Evolutionary conservation across 2,113 vertebrate species (phyloP), one percentile per base, ranked within the genome.

Genomic region (Siniperca chuatsi): DNA sequence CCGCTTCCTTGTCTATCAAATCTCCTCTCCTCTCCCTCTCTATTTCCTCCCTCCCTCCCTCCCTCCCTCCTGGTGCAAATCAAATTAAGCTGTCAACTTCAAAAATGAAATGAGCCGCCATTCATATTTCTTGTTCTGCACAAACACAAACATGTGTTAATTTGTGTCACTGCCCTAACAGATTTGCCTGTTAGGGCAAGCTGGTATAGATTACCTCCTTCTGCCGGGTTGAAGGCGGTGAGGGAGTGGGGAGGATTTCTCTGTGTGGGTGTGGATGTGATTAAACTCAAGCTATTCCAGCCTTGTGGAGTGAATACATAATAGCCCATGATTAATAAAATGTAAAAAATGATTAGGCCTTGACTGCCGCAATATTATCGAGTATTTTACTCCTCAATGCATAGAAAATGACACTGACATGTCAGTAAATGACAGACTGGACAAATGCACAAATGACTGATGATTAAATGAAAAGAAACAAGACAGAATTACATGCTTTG

Each of bases 101-200:
- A 87, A 84, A 91, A 89, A 91, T 90, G 77, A 85, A 91, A 92
- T 54, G 85, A 88, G 79, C 79, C 21, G 7, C 60, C 33, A 72
- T 88, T 91, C 86, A 91, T 91, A 85, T 78, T 86, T 91, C 89
- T 90, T 91, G 91, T 88, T 82, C 64, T 78, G 84, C 90, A 89
- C 90, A 93, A 92, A 92, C 90, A 92, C 87, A 92, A 92, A 92
- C 87, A 88, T 21, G 80, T 92, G 91, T 93, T 93, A 83, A 90
- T 92, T 92, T 92, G 87, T 88, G 89, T 80, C 44, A 81, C 87
- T 86, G 89, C 84, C 87, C 92, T 54, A 62, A 89, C 87, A 87
- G 76, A 89, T 90, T 79, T 92, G 89, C 86, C 87, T 83, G 69
- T 84, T 82, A 89, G 91, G 81, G 85, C 84, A 64, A 54, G 78